Evolutionary conservation across 2,113 vertebrate species (phyloP).

Genomic region (Ophiodon elongatus): DNA sequence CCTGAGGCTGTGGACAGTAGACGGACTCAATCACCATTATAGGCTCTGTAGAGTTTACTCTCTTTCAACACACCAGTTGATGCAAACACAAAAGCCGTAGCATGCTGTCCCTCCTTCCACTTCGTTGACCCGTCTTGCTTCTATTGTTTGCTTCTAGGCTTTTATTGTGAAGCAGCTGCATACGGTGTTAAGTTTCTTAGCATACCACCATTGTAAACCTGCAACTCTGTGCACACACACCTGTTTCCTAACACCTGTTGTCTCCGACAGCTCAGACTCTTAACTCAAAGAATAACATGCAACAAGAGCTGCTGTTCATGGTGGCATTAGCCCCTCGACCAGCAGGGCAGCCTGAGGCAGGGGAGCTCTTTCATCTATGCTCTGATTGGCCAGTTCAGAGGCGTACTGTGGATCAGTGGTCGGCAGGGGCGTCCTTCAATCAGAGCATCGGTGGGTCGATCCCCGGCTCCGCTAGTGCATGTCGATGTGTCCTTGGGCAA

Average conservation of each 20-base stretch:
- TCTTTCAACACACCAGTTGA: background rate
- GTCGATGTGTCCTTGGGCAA: too few relatives aligned
- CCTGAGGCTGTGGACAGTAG: too few relatives aligned
- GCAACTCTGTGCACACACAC: background rate
- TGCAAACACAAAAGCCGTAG: too few relatives aligned
- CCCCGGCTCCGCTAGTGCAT: too few relatives aligned
- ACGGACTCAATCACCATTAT: too few relatives aligned
- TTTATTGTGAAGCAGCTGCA: constrained; percentile 43
- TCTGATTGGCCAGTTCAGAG: too few relatives aligned
- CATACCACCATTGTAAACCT: background rate
- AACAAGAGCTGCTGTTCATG: background rate
- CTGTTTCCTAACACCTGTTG: constrained; percentile 19
- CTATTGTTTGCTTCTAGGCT: background rate
- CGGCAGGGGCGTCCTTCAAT: too few relatives aligned
- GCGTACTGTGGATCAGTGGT: too few relatives aligned
- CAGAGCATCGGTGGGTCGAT: too few relatives aligned
- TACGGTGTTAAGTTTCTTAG: constrained; percentile 18
- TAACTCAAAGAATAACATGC: background rate
- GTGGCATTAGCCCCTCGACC: background rate
- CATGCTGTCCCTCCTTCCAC: too few relatives aligned
- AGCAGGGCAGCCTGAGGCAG: background rate
- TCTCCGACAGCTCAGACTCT: constrained; percentile 13
- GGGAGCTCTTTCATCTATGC: background rate
- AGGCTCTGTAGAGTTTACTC: background rate
- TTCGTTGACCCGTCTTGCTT: background rate